These are phyloP conservation scores for Apteryx owenii DNA, from an alignment of 2,113 vertebrate genomes.

Conservation along the genomic window DNA sequence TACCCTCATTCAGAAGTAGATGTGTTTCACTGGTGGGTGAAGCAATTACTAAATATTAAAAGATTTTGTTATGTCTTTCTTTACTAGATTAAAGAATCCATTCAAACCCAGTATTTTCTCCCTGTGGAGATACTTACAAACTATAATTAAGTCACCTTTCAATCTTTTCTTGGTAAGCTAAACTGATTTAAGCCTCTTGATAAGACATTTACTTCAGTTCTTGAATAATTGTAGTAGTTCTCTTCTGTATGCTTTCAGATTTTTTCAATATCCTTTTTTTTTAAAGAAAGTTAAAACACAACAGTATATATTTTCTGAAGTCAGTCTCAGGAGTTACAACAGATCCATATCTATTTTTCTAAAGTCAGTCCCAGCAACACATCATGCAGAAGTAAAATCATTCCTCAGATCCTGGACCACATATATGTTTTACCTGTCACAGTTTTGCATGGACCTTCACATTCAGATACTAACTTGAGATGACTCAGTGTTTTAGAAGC, in stretches of 20 bases:
- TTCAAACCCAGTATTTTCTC: conserved; percentile 2
- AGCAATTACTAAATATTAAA: conserved; percentile 14
- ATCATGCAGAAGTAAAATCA: background rate
- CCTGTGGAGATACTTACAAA: background rate
- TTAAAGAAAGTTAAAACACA: background rate
- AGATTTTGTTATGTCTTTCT: conserved; percentile 15
- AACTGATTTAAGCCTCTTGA: background rate
- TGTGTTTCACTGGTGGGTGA: background rate
- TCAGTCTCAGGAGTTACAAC: background rate
- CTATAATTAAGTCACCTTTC: conserved; percentile 1
- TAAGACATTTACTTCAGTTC: background rate
- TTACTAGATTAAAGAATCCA: background rate
- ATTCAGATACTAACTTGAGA: background rate
- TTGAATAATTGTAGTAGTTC: background rate
- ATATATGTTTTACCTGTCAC: background rate
- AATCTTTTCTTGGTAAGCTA: background rate
- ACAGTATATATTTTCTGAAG: background rate
- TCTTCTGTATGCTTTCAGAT: background rate
- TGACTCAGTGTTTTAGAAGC: background rate
- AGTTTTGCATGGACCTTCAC: background rate
- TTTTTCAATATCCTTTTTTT: background rate
- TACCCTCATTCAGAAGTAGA: background rate
- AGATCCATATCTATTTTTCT: background rate
- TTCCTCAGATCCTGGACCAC: background rate
- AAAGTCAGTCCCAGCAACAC: background rate